Evolutionary conservation across 2,113 vertebrate genomes (phyloP).

Genomic region (Lepisosteus oculatus): DNA sequence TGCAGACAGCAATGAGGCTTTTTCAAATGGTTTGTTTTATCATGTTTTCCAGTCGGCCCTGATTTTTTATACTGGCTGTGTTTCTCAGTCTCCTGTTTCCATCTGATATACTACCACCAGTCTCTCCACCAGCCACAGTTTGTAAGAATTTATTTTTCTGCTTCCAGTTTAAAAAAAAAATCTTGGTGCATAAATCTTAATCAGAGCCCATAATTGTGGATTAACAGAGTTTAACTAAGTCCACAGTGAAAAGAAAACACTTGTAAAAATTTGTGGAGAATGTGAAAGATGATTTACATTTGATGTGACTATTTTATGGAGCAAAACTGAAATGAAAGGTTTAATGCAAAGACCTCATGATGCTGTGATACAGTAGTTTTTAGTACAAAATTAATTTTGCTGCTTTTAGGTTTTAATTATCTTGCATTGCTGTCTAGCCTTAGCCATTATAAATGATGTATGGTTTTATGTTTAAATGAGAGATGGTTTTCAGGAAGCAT

Average conservation of each 20-base stretch:
- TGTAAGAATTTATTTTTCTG: constrained; percentile 32
- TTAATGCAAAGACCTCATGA: constrained; percentile 46
- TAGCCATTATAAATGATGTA: constrained; percentile 84
- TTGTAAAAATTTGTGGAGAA: constrained; percentile 47
- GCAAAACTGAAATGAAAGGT: constrained; percentile 51
- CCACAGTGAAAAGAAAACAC: constrained; percentile 32
- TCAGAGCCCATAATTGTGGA: constrained; percentile 25
- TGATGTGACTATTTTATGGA: constrained; percentile 58
- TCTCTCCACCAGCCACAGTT: constrained; percentile 31
- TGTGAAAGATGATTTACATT: constrained; percentile 64
- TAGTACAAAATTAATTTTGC: constrained; percentile 55
- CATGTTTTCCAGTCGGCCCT: constrained; percentile 36
- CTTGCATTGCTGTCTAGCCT: constrained; percentile 52
- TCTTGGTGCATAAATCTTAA: constrained; percentile 39
- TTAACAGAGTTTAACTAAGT: constrained; percentile 23
- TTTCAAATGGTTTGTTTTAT: constrained; percentile 34
- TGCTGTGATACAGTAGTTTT: constrained; percentile 41
- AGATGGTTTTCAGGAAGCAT: constrained; percentile 50
- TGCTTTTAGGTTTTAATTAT: constrained; percentile 62
- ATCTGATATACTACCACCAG: constrained; percentile 33
- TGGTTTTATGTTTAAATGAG: constrained; percentile 58
- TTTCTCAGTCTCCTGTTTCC: constrained; percentile 31
- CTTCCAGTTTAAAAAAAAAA: constrained; percentile 49
- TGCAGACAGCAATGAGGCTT: constrained; percentile 29
- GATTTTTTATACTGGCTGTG: constrained; percentile 27